Percentiles rank a stretch among this genome's conserved stretches.
phyloP scores from a whole-genome alignment of 2,888 invertebrate species.

The Hypomecis punctinalis region DNA sequence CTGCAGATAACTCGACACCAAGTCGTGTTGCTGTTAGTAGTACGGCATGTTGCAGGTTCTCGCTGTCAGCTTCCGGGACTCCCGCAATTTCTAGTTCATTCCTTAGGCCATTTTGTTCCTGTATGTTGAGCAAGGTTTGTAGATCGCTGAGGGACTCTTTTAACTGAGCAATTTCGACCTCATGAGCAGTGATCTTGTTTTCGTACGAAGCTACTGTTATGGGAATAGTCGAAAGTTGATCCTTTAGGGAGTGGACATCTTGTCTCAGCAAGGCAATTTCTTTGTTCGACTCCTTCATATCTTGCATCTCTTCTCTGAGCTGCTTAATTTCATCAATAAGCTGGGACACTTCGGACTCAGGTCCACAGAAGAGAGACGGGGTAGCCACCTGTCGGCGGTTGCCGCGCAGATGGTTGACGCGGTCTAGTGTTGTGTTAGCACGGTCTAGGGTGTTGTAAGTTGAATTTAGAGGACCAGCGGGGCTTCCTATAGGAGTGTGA shows the following conservation, averaged over 20 bases:
- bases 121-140: not conserved
- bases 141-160: not conserved
- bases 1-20: not conserved
- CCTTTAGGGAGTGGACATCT: slow-evolving; percentile 5
- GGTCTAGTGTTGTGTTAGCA: not conserved
- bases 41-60: not conserved
- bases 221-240: not conserved
- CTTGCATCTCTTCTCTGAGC: too few species aligned
- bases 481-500: not conserved
- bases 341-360: not conserved
- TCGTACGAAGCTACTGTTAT: not conserved
- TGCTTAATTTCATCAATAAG: not conserved
- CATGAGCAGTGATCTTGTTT: not conserved
- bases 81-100: slow-evolving; percentile 3
- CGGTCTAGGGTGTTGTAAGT: not conserved
- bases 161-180: not conserved
- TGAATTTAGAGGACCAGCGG: not conserved
- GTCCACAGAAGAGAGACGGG: not conserved
- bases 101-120: not conserved
- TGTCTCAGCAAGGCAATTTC: too few species aligned
- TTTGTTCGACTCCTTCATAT: too few species aligned
- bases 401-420: not conserved
- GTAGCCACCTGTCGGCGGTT: not conserved
- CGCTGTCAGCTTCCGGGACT: slow-evolving; percentile 3
- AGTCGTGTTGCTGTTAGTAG: not conserved